Conservation (phyloP, 30 jellyfish, hydroid and myxozoan species). For the Thelohanellus kitauei region DNA sequence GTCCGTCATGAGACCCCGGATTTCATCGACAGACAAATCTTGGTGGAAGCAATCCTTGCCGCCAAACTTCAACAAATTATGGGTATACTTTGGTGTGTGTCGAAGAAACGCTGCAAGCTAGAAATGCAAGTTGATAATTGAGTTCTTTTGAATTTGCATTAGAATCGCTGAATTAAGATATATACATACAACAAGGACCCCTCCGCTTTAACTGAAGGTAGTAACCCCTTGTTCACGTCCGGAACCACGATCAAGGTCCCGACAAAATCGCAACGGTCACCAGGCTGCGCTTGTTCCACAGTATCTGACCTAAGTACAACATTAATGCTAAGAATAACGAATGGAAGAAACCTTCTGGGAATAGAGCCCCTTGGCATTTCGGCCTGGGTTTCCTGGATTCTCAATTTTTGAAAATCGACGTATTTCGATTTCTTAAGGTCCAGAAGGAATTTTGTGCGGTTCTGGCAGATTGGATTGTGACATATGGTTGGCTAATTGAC, state of each 20-base stretch:
- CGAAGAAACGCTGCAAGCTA: slow-evolving; percentile 86
- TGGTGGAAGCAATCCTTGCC: slow-evolving; percentile 65
- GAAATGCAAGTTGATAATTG: slow-evolving; percentile 47
- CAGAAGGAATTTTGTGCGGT: slow-evolving; percentile 27
- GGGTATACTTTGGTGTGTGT: slow-evolving; percentile 41
- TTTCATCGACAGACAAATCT: slow-evolving; percentile 77
- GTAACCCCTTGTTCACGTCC: slow-evolving; percentile 52
- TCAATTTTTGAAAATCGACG: slow-evolving; percentile 84
- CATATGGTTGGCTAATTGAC: slow-evolving; percentile 54
- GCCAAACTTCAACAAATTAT: slow-evolving; percentile 20
- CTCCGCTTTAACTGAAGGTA: slow-evolving; percentile 79
- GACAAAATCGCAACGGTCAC: slow-evolving; percentile 89
- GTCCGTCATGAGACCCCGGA: slow-evolving; percentile 83
- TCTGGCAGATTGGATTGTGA: slow-evolving; percentile 74
- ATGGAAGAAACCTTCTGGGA: slow-evolving; percentile 47
- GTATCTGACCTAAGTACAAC: slow-evolving; percentile 83
- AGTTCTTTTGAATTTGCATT: too few relatives aligned
- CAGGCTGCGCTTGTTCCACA: slow-evolving; percentile 99
- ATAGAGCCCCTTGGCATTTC: slow-evolving; percentile 96
- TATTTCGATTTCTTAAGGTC: slow-evolving; percentile 75
- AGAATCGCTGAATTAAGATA: too few relatives aligned
- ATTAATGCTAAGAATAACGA: slow-evolving; percentile 26
- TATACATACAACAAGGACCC: too few relatives aligned
- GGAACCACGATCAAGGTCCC: slow-evolving; percentile 95
- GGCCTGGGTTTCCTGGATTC: slow-evolving; percentile 95